A percentile compares a stretch with the other conserved stretches of the same genome.
Evolutionary conservation across 2,888 invertebrate genomes (phyloP).

Genomic region (Euphydryas editha): DNA sequence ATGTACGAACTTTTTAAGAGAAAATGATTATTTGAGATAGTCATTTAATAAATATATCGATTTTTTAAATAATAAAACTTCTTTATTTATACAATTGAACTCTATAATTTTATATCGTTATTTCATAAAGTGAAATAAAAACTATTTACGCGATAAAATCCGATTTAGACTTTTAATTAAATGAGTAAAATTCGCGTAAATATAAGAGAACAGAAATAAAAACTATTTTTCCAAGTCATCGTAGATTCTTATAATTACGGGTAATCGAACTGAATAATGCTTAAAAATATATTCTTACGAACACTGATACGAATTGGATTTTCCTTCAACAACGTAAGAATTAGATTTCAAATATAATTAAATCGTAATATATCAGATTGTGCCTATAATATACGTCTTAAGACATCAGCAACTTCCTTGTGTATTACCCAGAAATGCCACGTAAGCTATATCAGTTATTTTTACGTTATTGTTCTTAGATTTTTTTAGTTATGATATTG

Average conservation of each 20-base stretch:
- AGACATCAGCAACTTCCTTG: conserved; percentile 34
- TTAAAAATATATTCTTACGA: conserved; percentile 10
- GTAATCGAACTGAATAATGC: conserved; percentile 12
- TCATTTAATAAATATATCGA: too few species aligned
- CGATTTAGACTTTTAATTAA: too few species aligned
- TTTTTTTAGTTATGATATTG: too few species aligned
- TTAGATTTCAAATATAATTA: conserved; percentile 21
- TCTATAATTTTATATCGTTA: not conserved
- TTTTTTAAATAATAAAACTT: too few species aligned
- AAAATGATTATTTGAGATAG: too few species aligned
- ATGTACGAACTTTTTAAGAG: too few species aligned
- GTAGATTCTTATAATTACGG: conserved; percentile 38
- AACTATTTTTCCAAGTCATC: conserved; percentile 33
- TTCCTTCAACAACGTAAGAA: conserved; percentile 20
- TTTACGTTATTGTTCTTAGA: conserved; percentile 2
- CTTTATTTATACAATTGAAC: not conserved
- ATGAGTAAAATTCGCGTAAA: too few species aligned
- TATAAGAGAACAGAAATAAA: too few species aligned
- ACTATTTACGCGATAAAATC: too few species aligned
- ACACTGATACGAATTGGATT: conserved; percentile 30
- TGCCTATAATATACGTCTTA: conserved; percentile 29
- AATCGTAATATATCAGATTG: conserved; percentile 27
- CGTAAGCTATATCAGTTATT: not conserved
- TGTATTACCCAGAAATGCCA: conserved; percentile 42
- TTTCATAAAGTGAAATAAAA: conserved; percentile 12